Evolutionary conservation across 2,888 invertebrate genomes (phyloP), one percentile per base, ranked within the genome.

Genomic region (Mystacides longicornis): DNA sequence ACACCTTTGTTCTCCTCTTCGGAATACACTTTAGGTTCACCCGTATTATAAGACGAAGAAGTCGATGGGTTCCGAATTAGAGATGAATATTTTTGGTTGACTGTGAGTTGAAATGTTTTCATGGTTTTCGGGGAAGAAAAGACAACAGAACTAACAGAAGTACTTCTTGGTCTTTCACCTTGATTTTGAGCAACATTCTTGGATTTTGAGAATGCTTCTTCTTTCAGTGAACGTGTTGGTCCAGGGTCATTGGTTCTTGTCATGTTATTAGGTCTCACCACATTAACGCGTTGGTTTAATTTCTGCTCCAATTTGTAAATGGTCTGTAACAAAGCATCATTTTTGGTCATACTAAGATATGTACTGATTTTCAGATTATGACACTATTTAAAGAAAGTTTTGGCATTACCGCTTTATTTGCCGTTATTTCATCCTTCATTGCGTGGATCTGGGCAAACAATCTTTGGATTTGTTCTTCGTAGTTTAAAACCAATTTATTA

Each of bases 241-340:
- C n/a, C n/a, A n/a, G n/a, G n/a, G n/a, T 37, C 37, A 14, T 37
- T 37, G 14, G 4, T 14, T 37, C 37, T 37, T 37, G 37, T n/a
- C 16, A 37, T 14, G 14, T 3, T 27, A 23, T 53, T 49, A 4
- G 51, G 57, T 3, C 43, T 23, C 3, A 57, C 57, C n/a, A 52
- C 18, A 23, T 54, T 54, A 18, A 45, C 54, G 9, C 49, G 52
- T 2, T 42, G 52, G 4, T 37, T 22, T 0, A 74, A 64, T 69
- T 75, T 75, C 65, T 75, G 74, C 62, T 77, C 77, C 52, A 76
- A 61, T 54, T 75, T 75, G 64, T 74, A 72, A 45, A 75, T 63
- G 56, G 69, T 66, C 74, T 74, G 66, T 56, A 66, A 67, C 7
- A 46, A 31, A 48, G 23, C 9, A 16, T 48, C 23, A 48, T 7